phyloP scores from a whole-genome alignment of 2,113 vertebrate species.

The Vulpes ferrilata region DNA sequence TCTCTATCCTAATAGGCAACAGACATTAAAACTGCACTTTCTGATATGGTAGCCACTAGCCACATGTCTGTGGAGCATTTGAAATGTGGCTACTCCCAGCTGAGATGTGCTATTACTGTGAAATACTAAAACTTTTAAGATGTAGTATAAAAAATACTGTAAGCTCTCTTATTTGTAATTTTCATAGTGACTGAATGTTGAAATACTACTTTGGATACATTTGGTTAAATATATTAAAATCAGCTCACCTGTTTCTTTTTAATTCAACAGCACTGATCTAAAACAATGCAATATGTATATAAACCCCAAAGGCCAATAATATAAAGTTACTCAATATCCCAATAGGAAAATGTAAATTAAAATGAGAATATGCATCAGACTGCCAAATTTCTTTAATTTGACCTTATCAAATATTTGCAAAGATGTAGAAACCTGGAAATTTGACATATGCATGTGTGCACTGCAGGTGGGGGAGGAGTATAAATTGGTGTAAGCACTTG shows the following conservation, averaged over 20 bases:
- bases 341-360: slow-evolving; percentile 33
- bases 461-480: background rate
- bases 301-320: background rate
- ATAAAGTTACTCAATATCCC: background rate
- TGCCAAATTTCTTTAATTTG: background rate
- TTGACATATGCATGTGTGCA: background rate
- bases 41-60: background rate
- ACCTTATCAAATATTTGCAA: background rate
- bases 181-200: background rate
- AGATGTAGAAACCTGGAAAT: background rate
- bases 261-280: background rate
- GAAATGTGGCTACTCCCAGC: background rate
- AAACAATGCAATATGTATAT: background rate
- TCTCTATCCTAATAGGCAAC: background rate
- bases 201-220: background rate
- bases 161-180: background rate
- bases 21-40: background rate
- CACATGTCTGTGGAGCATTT: background rate
- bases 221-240: slow-evolving; percentile 40
- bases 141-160: background rate
- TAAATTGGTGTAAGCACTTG: background rate
- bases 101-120: background rate
- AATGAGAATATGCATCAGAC: background rate
- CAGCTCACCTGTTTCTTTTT: background rate
- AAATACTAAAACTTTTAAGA: background rate